These are phyloP conservation scores for Ophiodon elongatus DNA, from an alignment of 2,113 vertebrate genomes.

Conservation along the genomic window DNA sequence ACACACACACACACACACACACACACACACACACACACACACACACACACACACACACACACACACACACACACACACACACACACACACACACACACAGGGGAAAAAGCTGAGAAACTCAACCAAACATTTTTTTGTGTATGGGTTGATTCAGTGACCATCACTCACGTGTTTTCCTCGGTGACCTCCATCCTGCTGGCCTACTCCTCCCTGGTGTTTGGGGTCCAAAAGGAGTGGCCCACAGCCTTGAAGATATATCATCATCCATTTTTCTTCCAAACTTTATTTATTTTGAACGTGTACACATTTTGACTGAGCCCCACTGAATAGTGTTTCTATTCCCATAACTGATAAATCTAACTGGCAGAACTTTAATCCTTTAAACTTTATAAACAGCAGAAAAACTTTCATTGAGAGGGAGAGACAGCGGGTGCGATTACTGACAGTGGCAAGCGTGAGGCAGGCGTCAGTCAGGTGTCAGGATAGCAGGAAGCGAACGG, in stretches of 20 bases:
- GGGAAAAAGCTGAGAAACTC: not conserved
- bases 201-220: slow-evolving; percentile 3
- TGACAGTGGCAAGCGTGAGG: too few species aligned
- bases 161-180: slow-evolving; percentile 62
- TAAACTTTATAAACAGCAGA: not conserved
- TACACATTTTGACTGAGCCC: not conserved
- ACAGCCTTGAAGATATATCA: not conserved
- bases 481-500: too few species aligned
- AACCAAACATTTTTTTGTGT: not conserved
- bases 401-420: not conserved
- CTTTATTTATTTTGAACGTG: not conserved
- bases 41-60: not conserved
- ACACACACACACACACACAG: too few species aligned
- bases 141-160: not conserved
- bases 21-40: not conserved
- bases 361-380: not conserved
- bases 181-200: slow-evolving; percentile 35
- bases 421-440: too few species aligned
- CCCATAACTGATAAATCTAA: not conserved
- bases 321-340: not conserved
- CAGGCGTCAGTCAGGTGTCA: too few species aligned
- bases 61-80: too few species aligned
- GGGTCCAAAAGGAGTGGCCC: not conserved
- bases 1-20: not conserved
- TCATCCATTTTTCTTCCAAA: not conserved